These are phyloP conservation scores for Anseranas semipalmata DNA, from an alignment of 2,113 vertebrate genomes.

Conservation along the genomic window DNA sequence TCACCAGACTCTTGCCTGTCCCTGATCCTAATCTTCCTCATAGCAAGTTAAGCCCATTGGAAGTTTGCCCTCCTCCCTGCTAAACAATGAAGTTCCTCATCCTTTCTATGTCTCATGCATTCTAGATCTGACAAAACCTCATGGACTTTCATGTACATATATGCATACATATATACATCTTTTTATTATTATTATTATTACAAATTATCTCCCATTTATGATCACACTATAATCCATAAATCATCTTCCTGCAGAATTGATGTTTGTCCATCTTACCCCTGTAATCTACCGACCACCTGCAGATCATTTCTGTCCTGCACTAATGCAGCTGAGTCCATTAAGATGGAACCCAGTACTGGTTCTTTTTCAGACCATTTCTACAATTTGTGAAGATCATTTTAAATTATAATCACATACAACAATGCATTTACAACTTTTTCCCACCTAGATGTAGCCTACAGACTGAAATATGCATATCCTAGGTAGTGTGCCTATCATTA, in stretches of 20 bases:
- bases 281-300: background rate
- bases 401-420: background rate
- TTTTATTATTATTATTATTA: too few species aligned
- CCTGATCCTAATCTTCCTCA: background rate
- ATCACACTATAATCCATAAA: background rate
- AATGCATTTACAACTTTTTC: background rate
- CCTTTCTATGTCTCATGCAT: background rate
- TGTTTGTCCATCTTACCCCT: background rate
- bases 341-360: background rate
- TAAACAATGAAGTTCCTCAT: background rate
- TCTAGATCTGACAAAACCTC: background rate
- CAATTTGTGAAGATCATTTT: background rate
- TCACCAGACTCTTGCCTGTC: background rate
- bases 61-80: background rate
- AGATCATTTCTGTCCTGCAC: background rate
- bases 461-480: background rate
- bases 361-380: background rate
- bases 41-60: background rate
- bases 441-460: background rate
- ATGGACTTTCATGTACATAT: background rate
- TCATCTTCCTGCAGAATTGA: background rate
- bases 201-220: background rate
- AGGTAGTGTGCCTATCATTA: background rate
- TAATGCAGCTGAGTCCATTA: background rate
- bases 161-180: too few species aligned